Percentiles rank a stretch among this genome's conserved stretches.
Evolutionary conservation across 2,888 invertebrate genomes (phyloP).

Genomic region (Cacoxenus indagator): DNA sequence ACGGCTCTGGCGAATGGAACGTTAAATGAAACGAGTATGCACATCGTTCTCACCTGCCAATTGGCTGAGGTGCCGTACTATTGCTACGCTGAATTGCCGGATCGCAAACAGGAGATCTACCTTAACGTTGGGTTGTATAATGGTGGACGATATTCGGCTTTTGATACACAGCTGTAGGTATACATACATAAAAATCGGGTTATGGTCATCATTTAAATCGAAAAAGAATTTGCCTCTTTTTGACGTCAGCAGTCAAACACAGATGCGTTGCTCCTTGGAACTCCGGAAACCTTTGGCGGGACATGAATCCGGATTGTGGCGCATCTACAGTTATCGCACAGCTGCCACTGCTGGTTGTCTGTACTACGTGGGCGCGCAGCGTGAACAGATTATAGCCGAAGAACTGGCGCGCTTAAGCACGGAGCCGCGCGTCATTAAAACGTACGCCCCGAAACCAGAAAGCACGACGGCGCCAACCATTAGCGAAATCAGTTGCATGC

Average conservation of each 20-base stretch:
- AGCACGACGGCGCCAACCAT: constrained; percentile 30
- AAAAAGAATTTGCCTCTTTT: background rate
- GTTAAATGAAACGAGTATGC: constrained; percentile 31
- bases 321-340: constrained; percentile 44
- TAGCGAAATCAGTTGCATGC: constrained; percentile 43
- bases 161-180: constrained; percentile 51
- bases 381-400: constrained; percentile 42
- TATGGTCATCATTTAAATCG: background rate
- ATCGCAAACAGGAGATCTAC: constrained; percentile 40
- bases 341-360: constrained; percentile 45
- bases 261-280: constrained; percentile 48
- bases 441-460: background rate
- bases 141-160: constrained; percentile 45
- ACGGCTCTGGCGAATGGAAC: constrained; percentile 38
- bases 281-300: constrained; percentile 46
- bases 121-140: constrained; percentile 50
- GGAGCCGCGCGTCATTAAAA: constrained; percentile 5
- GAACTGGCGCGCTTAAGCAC: constrained; percentile 27
- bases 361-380: constrained; percentile 45
- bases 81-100: constrained; percentile 51
- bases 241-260: constrained; percentile 36
- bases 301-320: constrained; percentile 50
- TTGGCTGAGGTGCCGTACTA: constrained; percentile 35
- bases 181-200: background rate
- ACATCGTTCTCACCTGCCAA: constrained; percentile 42